A percentile compares a stretch with the other conserved stretches of the same genome.
These are phyloP conservation scores for Pterophyllum scalare DNA, from an alignment of 2,113 vertebrate genomes.

Conservation along the genomic window DNA sequence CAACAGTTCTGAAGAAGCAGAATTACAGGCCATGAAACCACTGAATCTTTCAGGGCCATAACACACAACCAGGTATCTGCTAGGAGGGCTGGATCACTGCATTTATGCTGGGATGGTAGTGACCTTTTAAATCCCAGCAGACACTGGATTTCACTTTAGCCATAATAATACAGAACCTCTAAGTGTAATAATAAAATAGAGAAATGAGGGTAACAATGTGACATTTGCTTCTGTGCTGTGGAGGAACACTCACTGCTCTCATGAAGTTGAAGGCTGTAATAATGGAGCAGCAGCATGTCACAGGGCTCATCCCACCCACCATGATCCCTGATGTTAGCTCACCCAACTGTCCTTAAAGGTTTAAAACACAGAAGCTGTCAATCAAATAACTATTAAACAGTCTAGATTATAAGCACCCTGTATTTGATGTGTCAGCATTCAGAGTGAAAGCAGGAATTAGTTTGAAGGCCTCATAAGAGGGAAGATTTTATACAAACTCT, in stretches of 20 bases:
- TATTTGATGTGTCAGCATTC: too few relatives aligned
- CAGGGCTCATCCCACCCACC: not conserved
- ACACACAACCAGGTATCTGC: not conserved
- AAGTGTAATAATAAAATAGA: not conserved
- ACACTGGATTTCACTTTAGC: not conserved
- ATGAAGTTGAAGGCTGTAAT: not conserved
- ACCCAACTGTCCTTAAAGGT: not conserved
- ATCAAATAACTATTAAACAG: not conserved
- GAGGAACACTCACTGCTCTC: too few relatives aligned
- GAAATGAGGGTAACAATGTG: not conserved
- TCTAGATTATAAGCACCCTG: too few relatives aligned
- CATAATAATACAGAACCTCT: not conserved
- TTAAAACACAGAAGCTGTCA: not conserved
- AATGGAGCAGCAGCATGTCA: not conserved
- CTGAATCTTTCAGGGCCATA: constrained; percentile 6
- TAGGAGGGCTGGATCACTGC: not conserved
- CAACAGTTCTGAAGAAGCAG: not conserved
- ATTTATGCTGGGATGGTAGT: not conserved
- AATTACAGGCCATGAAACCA: constrained; percentile 21
- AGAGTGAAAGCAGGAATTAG: too few relatives aligned
- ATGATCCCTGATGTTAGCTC: not conserved
- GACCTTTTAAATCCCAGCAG: not conserved
- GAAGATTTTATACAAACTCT: too few relatives aligned
- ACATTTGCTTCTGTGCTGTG: too few relatives aligned
- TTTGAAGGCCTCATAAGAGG: too few relatives aligned